A percentile compares a stretch with the other conserved stretches of the same genome.
These are phyloP conservation scores for Pangasius larnaudii DNA, from an alignment of 2,797 vertebrate genomes.

Conservation along the genomic window DNA sequence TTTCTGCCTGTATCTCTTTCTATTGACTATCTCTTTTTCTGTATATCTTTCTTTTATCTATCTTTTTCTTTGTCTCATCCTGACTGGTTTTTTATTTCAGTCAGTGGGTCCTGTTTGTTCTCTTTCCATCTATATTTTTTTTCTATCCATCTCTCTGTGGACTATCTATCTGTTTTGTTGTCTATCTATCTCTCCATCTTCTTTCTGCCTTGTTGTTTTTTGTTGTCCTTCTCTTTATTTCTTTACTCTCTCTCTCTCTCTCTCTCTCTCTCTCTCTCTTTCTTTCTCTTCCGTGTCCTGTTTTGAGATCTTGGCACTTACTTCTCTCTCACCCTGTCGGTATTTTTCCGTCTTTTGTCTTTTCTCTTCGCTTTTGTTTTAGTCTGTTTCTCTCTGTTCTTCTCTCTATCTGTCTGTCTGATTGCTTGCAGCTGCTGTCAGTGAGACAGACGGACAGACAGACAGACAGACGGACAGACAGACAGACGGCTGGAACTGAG, in stretches of 20 bases:
- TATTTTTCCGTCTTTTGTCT: background rate
- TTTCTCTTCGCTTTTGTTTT: background rate
- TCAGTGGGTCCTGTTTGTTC: background rate
- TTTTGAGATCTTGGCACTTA: background rate
- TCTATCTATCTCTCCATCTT: conserved; percentile 51
- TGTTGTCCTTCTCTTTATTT: no score
- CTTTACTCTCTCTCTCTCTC: background rate
- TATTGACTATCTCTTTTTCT: background rate
- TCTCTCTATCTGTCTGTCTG: conserved; percentile 9
- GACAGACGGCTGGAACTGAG: conserved; percentile 25
- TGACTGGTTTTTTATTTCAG: background rate
- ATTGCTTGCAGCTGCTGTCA: conserved; percentile 27
- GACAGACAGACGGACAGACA: background rate
- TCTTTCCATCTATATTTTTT: background rate
- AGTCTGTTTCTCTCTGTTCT: background rate
- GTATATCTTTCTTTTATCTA: background rate
- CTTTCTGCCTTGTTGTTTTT: conserved; percentile 15
- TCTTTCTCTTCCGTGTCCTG: background rate
- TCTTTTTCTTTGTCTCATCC: background rate
- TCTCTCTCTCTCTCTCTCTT: conserved; percentile 6
- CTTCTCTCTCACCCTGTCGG: background rate
- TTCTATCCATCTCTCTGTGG: background rate
- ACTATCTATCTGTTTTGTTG: background rate
- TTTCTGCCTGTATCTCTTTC: conserved; percentile 24
- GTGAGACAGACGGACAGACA: conserved; percentile 10